Base-by-base conservation (phyloP, 2,797 vertebrate genomes). In the Carcharodon carcharias region DNA sequence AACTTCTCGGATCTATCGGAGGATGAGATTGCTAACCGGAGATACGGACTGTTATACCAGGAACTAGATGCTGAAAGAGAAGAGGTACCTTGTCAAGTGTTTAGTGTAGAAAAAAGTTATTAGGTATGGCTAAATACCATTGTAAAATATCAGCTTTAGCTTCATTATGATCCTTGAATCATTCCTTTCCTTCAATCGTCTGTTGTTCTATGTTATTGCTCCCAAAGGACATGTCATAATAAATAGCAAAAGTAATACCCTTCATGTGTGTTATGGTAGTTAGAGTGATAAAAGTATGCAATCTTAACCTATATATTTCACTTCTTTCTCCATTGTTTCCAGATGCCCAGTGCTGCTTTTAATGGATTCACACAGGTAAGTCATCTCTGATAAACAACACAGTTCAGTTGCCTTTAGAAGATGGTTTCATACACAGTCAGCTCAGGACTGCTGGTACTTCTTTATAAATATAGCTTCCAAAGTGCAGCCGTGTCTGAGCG, bases 1-100 rank as follows among this genome's bases (percentile, higher is more conserved):
- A 98, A 97, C 98, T 98, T 98, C 97, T 99, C 99, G 98, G 98
- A 99, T 98, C 98, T 99, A 97, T 99, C 99, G 97, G 99, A 99
- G 99, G 99, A 99, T 97, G 99, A 99, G 98, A 98, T 98, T 97
- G 98, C 99, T 97, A 99, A 99, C 98, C 98, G 98, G 98, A 98
- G 98, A 98, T 98, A 99, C 97, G 99, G 98, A 98, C 98, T 98
- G 97, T 99, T 99, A 98, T 99, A 99, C 98, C 98, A 98, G 97
- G 98, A 99, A 97, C 98, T 98, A 98, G 99, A 99, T 97, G 97
- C 98, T 98, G 98, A 98, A 97, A 98, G 99, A 98, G 98, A 99
- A 97, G 98, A 99, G 99, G 99, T 99, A 99, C 97, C 97, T 96
- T 82, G 97, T 97, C 98, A 96, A 96, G 96, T 98, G 96, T 97